Evolutionary conservation across 2,797 vertebrate species (phyloP), one percentile per base, ranked within the genome.

Genomic region (Labroides dimidiatus): DNA sequence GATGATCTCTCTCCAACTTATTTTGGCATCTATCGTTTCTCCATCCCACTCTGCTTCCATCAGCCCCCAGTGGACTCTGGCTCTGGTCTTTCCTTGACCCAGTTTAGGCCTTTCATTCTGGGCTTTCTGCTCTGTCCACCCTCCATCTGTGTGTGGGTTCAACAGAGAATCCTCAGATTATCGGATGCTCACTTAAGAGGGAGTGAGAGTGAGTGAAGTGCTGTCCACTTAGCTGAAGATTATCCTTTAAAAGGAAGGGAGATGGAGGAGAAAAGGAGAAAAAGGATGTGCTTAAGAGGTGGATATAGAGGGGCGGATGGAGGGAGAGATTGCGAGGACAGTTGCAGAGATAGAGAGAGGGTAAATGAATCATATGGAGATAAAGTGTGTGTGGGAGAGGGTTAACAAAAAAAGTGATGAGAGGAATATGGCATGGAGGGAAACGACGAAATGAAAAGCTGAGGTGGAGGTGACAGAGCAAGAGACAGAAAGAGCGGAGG

Each of bases 151-250:
- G 57, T 64, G 55, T 62, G 56, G 58, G 73, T 82, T 83, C 72
- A 55, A 69, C 61, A 47, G 76, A 82, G 83, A 84, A 79, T 83
- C 84, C 87, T 83, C 82, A 93, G 91, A 90, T 93, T 91, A 92
- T 84, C 68, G 4, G 65, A 82, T 64, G 86, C 79, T 90, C 91
- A 86, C 86, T 90, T 88, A 91, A 88, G 89, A 89, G 86, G 77
- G 64, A 84, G 92, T 91, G 94, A 93, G 93, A 75, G 82, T 24
- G 75, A 69, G 83, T 30, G 85, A 89, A 89, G 82, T 86, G 95
- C 94, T 95, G 95, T 93, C 95, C 95, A 94, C 94, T 97, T 96
- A 96, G 93, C 94, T 93, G 93, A 96, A 97, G 96, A 97, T 96
- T 96, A 97, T 96, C 96, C 95, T 95, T 96, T 96, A 96, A 96